Base-by-base conservation (phyloP, 2,888 invertebrate genomes). In the Lampropteryx suffumata region DNA sequence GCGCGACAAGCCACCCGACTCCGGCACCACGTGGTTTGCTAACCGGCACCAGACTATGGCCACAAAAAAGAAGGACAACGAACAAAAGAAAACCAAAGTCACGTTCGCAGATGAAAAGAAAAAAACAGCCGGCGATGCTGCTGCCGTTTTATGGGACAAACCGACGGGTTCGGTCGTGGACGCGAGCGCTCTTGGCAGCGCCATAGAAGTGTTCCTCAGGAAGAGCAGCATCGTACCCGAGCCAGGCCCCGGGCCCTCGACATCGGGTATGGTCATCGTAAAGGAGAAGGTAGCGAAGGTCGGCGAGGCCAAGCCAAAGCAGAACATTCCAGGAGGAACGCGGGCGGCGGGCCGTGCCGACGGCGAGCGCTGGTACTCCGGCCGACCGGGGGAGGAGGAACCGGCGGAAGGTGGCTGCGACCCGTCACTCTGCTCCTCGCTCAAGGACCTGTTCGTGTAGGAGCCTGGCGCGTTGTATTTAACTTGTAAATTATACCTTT, bases 361-460 rank as follows among this genome's bases (percentile, higher is more conserved):
- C 34, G 80, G 78, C 28, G 87, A 86, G 77, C 91, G 87, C 64
- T 94, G 94, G 94, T 93, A 92, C 65, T 79, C 90, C 8, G 87
- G 85, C 62, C 93, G 93, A 73, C 91, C 91, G 30, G 94, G 94
- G 50, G 95, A 94, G 53, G 95, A 94, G 28, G 94, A 94, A 47
- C 92, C 93, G 24, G 81, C 92, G 49, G 95, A 95, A 64, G 91
- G 94, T 12, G 91, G 94, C 17, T 95, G 96, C 83, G 96, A 96
- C 68, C 94, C 95, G 32, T 94, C 95, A 24, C 92, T 96, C 63
- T 96, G 96, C 86, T 94, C 96, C 59, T 95, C 96, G 35, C 87
- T 96, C 43, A 96, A 96, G 83, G 96, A 96, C 84, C 93, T 96
- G 42, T 96, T 96, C 79, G 96, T 96, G 75, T 96, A 96, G 93